These are phyloP conservation scores for Clitarchus hookeri DNA, from an alignment of 2,888 invertebrate species.

Conservation along the genomic window DNA sequence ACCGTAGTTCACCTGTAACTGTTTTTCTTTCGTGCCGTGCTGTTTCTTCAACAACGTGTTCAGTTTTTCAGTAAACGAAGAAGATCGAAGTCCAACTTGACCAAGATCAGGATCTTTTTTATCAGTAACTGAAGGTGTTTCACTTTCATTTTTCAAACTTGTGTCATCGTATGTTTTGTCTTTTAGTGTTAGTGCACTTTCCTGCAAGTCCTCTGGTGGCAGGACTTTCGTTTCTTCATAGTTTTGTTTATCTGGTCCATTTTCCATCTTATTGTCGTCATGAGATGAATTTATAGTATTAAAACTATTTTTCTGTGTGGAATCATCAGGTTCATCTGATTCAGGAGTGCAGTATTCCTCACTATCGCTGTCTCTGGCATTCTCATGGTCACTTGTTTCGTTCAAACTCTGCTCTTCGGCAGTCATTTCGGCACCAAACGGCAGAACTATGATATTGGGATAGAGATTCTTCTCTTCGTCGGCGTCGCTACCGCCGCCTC, in stretches of 20 bases:
- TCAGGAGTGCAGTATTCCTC: slow-evolving; percentile 18
- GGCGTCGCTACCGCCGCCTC: background rate
- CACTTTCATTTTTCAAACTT: background rate
- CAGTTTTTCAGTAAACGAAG: slow-evolving; percentile 12
- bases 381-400: background rate
- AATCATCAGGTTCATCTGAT: background rate
- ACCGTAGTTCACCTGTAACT: background rate
- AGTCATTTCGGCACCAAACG: background rate
- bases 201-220: background rate
- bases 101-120: background rate
- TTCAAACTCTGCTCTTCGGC: background rate
- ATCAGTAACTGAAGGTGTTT: background rate
- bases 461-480: background rate
- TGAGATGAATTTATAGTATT: background rate
- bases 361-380: background rate
- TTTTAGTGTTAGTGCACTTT: background rate
- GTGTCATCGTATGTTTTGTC: background rate
- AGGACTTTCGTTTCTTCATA: background rate
- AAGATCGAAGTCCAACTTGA: background rate
- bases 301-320: background rate
- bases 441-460: slow-evolving; percentile 9
- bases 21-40: background rate
- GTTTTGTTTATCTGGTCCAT: background rate
- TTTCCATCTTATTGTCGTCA: background rate
- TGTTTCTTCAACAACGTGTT: background rate